Evolutionary conservation across 2,888 invertebrate species (phyloP).

Genomic region (Elysia crispata): DNA sequence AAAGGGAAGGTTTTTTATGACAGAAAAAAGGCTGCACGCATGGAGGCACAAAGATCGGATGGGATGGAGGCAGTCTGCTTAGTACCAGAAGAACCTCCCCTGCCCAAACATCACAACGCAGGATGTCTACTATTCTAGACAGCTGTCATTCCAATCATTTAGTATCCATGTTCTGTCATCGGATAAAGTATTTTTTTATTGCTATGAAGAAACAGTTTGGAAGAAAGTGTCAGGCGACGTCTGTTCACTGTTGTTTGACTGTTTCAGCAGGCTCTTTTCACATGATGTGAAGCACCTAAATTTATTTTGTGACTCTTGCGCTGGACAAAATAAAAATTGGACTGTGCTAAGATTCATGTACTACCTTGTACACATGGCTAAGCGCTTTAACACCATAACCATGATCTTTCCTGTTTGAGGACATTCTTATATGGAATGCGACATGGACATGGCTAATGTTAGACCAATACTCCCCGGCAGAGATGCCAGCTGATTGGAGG

Average conservation of each 20-base stretch:
- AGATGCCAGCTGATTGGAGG: constrained; percentile 1
- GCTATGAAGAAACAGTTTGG: constrained; percentile 17
- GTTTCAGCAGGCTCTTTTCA: neutral
- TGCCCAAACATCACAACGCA: constrained; percentile 14
- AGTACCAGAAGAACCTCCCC: constrained; percentile 6
- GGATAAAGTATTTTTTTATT: neutral
- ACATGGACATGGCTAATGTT: neutral
- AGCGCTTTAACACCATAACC: neutral
- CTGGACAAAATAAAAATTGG: constrained; percentile 15
- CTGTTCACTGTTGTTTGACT: neutral
- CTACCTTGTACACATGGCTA: neutral
- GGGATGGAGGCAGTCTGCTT: neutral
- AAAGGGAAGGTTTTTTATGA: no score
- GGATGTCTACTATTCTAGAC: constrained; percentile 20
- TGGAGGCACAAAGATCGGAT: no score
- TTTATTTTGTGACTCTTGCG: constrained; percentile 14
- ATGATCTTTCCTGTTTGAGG: neutral
- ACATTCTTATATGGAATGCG: constrained; percentile 2
- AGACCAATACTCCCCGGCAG: neutral
- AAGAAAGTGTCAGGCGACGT: constrained; percentile 17
- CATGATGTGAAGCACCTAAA: neutral
- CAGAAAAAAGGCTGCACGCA: no score
- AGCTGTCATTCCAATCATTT: constrained; percentile 7
- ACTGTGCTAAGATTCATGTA: neutral
- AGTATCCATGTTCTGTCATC: constrained; percentile 1